Conservation (phyloP, 2,797 vertebrate genomes). For the Danio jaintianensis region DNA sequence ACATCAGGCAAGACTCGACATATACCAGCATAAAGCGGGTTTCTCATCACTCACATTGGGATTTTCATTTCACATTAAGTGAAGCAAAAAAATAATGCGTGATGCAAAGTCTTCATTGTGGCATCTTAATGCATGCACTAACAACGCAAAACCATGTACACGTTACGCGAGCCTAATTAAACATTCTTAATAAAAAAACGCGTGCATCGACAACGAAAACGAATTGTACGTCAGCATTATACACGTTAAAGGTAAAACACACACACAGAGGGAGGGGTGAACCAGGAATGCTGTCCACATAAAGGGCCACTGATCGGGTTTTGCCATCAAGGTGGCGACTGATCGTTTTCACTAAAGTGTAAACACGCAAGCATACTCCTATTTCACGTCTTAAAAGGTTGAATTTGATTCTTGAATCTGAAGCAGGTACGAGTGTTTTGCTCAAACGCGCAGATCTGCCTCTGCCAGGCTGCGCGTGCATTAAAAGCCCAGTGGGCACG, state of each 20-base stretch:
- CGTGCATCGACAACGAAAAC: not conserved
- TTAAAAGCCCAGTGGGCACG: constrained; percentile 59
- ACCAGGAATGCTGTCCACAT: constrained; percentile 19
- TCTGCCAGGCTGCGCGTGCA: constrained; percentile 58
- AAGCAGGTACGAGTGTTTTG: not conserved
- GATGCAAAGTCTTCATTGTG: not conserved
- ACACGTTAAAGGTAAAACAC: constrained; percentile 12
- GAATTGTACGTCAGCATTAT: not conserved
- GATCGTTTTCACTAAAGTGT: not conserved
- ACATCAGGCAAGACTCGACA: not conserved
- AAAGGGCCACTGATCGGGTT: constrained; percentile 30
- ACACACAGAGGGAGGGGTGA: not conserved
- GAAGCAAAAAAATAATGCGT: too few relatives aligned
- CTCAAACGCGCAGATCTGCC: constrained; percentile 23
- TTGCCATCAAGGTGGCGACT: not conserved
- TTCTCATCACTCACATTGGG: not conserved
- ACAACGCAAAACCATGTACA: not conserved
- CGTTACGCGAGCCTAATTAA: too few relatives aligned
- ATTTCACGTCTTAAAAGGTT: not conserved
- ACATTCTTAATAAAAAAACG: too few relatives aligned
- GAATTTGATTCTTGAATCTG: not conserved
- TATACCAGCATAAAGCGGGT: not conserved
- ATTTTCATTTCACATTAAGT: too few relatives aligned
- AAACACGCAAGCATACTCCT: not conserved
- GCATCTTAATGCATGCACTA: constrained; percentile 1